Evolutionary conservation across 2,113 vertebrate species (phyloP).

Genomic region (Sapayoa aenigma): DNA sequence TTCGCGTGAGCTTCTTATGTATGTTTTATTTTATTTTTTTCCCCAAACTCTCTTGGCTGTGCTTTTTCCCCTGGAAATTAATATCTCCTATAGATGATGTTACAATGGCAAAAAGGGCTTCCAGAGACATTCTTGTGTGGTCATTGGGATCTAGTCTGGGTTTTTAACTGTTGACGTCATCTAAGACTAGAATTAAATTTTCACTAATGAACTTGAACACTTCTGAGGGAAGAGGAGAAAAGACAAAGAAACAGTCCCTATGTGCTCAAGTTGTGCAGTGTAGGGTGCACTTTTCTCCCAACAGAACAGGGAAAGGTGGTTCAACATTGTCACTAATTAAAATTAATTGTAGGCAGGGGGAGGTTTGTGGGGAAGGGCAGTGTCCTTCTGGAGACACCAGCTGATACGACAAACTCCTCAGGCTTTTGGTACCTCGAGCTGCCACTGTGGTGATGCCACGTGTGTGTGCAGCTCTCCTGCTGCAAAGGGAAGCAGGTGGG

Average conservation of each 20-base stretch:
- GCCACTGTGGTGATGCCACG: neutral
- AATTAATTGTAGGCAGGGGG: neutral
- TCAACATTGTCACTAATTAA: slow-evolving; percentile 38
- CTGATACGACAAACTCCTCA: neutral
- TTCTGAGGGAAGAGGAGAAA: neutral
- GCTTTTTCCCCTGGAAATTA: neutral
- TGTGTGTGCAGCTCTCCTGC: neutral
- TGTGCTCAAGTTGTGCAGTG: neutral
- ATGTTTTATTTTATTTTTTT: neutral
- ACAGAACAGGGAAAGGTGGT: slow-evolving; percentile 25
- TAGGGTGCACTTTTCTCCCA: neutral
- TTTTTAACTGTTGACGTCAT: neutral
- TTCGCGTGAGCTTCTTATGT: neutral
- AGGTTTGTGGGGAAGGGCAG: neutral
- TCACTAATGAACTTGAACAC: neutral
- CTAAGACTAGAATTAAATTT: slow-evolving; percentile 6
- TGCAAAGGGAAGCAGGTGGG: neutral
- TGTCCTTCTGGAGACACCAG: neutral
- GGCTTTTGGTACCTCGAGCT: neutral
- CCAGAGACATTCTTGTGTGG: neutral
- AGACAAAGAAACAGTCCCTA: neutral
- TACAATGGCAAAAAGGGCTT: neutral
- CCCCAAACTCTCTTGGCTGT: neutral
- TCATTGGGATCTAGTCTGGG: neutral
- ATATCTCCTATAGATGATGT: neutral